A percentile compares a stretch with the other conserved stretches of the same genome.
phyloP scores from a whole-genome alignment of 1,140 invertebrate genomes.

The Chymomyza costata region DNA sequence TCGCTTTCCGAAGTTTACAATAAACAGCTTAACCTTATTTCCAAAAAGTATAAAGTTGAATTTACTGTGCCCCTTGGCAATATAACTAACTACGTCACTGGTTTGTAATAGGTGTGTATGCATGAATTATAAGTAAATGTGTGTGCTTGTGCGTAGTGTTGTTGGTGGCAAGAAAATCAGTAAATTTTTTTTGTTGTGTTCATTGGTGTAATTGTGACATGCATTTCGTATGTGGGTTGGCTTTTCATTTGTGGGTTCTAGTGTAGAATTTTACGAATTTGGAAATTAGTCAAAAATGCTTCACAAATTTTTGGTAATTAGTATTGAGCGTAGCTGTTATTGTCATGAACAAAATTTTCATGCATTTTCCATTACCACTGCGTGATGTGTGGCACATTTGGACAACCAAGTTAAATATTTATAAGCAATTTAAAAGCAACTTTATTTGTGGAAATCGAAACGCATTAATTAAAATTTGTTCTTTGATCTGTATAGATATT shows the following conservation, averaged over 20 bases:
- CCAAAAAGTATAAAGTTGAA: too few relatives aligned
- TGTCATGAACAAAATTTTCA: not conserved
- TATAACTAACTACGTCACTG: too few relatives aligned
- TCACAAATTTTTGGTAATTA: conserved; percentile 51
- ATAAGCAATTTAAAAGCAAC: conserved; percentile 31
- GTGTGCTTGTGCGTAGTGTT: not conserved
- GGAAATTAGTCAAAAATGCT: conserved; percentile 4
- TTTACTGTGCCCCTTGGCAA: too few relatives aligned
- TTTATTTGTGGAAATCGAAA: too few relatives aligned
- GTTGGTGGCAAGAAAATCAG: conserved; percentile 20
- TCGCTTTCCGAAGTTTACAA: too few relatives aligned
- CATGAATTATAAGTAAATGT: too few relatives aligned
- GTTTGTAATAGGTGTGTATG: too few relatives aligned
- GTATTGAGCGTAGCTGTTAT: conserved; percentile 10
- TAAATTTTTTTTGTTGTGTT: conserved; percentile 5
- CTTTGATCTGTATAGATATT: too few relatives aligned
- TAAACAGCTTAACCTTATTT: too few relatives aligned
- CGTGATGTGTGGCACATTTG: conserved; percentile 4
- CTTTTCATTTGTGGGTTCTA: too few relatives aligned
- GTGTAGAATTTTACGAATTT: too few relatives aligned
- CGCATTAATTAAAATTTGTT: too few relatives aligned
- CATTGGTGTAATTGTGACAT: conserved; percentile 12
- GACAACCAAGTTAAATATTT: conserved; percentile 2
- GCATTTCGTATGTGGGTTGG: not conserved
- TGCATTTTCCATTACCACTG: conserved; percentile 6